Evolutionary conservation across 1,140 invertebrate species (phyloP), one percentile per base, ranked within the genome.

Genomic region (Plectrocnemia conspersa): DNA sequence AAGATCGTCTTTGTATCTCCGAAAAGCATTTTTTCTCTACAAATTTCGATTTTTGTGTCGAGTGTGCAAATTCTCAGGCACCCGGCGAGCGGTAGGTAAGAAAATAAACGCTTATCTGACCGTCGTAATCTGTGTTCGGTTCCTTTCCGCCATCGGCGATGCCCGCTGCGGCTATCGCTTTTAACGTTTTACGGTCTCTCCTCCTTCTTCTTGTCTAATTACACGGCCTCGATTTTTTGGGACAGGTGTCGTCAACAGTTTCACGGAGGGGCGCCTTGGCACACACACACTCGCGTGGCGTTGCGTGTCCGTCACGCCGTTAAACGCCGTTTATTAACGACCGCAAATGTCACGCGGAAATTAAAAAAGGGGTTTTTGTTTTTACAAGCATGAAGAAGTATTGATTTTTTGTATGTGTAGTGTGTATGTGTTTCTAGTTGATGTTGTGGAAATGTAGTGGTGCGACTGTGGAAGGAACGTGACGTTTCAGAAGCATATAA

Each of bases 101-200:
- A 40, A n/a, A n/a, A n/a, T n/a, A n/a, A n/a, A n/a, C n/a, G 32
- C 47, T 50, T 50, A 50, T 50, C 47, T 10, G 24, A 9, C 5
- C 7, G 13, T 32, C 47, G 33, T 50, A 50, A 50, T 50, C 47
- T 50, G 19, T 47, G 19, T 32, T 15, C 44, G 47, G 47, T 38
- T 38, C 13, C 35, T 38, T 38, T 38, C 35, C 35, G 35, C 35
- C 35, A 38, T 38, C 35, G 13, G 10, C 35, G 23, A 35, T 24
- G 47, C 4, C 21, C 42, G 24, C 10, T 15, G 7, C 16, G 16
- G 47, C 47, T 50, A 50, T 50, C 47, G 40, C 38, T 50, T 50
- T 50, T 50, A 50, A 50, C 47, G 47, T 50, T 50, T 50, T 50
- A 50, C 33, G 47, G 33, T 32, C 32, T 16, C 38, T 35, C 47